phyloP scores from a whole-genome alignment of 2,113 vertebrate species.

The Platichthys flesus region DNA sequence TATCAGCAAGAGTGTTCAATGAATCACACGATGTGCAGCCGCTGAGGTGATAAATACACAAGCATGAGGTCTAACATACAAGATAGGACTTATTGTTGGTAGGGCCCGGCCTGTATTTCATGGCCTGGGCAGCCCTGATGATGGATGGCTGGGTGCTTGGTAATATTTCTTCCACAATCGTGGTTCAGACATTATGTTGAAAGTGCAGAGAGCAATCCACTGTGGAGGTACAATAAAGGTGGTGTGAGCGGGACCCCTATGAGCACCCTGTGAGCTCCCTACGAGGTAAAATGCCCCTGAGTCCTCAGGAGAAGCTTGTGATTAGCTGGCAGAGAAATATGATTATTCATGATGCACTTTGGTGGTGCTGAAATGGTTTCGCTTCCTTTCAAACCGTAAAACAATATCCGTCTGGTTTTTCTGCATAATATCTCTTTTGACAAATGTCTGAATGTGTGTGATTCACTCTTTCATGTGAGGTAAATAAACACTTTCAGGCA shows the following conservation, averaged over 20 bases:
- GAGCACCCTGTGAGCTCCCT: neutral
- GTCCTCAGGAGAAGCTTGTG: neutral
- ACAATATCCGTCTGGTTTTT: slow-evolving; percentile 38
- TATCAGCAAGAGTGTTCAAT: slow-evolving; percentile 75
- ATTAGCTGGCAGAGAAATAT: slow-evolving; percentile 41
- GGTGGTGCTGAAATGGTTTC: slow-evolving; percentile 18
- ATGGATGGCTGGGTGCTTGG: slow-evolving; percentile 75
- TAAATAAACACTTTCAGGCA: slow-evolving; percentile 35
- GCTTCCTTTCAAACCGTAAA: slow-evolving; percentile 20
- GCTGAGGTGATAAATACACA: slow-evolving; percentile 82
- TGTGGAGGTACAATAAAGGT: slow-evolving; percentile 56
- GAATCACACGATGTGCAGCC: slow-evolving; percentile 78
- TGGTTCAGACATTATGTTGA: slow-evolving; percentile 63
- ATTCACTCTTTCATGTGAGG: neutral
- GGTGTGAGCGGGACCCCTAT: slow-evolving; percentile 4
- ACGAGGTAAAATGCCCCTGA: neutral
- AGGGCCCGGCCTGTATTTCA: slow-evolving; percentile 76
- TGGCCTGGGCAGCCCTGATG: slow-evolving; percentile 70
- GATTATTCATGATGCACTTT: slow-evolving; percentile 51
- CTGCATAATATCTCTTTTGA: neutral
- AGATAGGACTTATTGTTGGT: slow-evolving; percentile 80
- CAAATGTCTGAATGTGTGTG: neutral
- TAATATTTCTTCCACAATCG: slow-evolving; percentile 82
- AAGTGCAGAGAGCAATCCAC: slow-evolving; percentile 53
- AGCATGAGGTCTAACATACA: slow-evolving; percentile 79